Evolutionary conservation across 2,113 vertebrate genomes (phyloP).

Genomic region (Corythoichthys haematopterus): DNA sequence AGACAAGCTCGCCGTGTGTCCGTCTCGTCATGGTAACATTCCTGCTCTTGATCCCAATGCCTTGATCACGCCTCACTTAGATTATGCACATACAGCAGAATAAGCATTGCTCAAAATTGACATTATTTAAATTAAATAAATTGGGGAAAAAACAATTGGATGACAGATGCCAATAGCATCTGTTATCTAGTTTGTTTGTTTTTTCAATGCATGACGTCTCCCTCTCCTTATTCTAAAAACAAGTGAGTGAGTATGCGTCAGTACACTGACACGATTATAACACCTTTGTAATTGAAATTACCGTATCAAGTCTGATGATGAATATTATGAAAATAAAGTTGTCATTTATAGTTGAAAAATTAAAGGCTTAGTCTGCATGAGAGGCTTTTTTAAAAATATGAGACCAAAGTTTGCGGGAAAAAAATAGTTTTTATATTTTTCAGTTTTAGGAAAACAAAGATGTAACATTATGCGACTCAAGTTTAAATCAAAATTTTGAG

Average conservation of each 20-base stretch:
- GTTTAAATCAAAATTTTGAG: not conserved
- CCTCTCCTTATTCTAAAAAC: not conserved
- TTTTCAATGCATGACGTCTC: not conserved
- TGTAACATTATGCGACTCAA: not conserved
- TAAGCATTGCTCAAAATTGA: not conserved
- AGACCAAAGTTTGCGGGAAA: not conserved
- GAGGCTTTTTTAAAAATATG: not conserved
- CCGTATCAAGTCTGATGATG: not conserved
- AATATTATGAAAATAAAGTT: not conserved
- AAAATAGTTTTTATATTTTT: not conserved
- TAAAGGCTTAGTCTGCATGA: not conserved
- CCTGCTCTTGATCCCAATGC: slow-evolving; percentile 9
- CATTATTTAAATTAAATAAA: not conserved
- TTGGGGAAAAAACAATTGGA: not conserved
- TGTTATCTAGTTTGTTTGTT: not conserved
- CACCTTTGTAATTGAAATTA: not conserved
- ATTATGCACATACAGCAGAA: not conserved
- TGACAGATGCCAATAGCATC: not conserved
- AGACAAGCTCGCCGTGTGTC: slow-evolving; percentile 19
- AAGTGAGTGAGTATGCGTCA: not conserved
- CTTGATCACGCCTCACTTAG: not conserved
- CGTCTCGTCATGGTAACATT: slow-evolving; percentile 23
- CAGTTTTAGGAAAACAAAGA: not conserved
- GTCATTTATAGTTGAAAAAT: not conserved
- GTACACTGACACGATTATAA: not conserved